Evolutionary conservation across 2,888 invertebrate species (phyloP), one percentile per base, ranked within the genome.

Genomic region (Belgica antarctica): DNA sequence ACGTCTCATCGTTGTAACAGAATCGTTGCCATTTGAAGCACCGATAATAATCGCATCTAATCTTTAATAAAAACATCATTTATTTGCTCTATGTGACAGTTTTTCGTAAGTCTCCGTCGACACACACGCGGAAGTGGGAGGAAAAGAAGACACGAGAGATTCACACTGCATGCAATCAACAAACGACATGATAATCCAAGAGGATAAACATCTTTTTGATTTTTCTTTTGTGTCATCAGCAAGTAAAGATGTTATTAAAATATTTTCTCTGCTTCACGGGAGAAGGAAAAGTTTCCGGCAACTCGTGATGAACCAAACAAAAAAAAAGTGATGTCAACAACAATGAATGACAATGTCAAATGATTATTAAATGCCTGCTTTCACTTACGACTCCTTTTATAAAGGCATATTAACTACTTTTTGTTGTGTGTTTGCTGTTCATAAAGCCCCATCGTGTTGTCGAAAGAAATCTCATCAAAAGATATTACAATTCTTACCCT

Each of bases 31-130:
- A 7, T 8, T 10, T 34, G 34, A 7, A 34, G 34, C 34, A 34
- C 34, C 19, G 17, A 34, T 34, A 22, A 2, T 47, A 52, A 41
- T 27, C 27, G 12, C 25, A 27, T 52, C n/a, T 66, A 66, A 66
- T 66, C 46, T 36, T 66, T 24, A 66, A 66, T 66, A 31, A 47
- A 46, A 66, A 66, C 66, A 66, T 47, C 65, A 46, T 66, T 66
- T 66, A 41, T 66, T 66, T 47, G 41, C 24, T 41, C 24, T 28
- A 27, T 36, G 41, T 12, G 17, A 41, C 4, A 41, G 41, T 5
- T 10, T 63, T 63, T 63, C 31, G 10, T 41, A 63, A 63, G 41
- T 63, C 34, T 63, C 41, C 7, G 8, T 12, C 41, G 41, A 2
- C 41, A n/a, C n/a, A n/a, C n/a, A n/a, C n/a, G n/a, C n/a, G n/a